Base-by-base conservation (phyloP, 2,888 invertebrate genomes). In the Limenitis arthemis region DNA sequence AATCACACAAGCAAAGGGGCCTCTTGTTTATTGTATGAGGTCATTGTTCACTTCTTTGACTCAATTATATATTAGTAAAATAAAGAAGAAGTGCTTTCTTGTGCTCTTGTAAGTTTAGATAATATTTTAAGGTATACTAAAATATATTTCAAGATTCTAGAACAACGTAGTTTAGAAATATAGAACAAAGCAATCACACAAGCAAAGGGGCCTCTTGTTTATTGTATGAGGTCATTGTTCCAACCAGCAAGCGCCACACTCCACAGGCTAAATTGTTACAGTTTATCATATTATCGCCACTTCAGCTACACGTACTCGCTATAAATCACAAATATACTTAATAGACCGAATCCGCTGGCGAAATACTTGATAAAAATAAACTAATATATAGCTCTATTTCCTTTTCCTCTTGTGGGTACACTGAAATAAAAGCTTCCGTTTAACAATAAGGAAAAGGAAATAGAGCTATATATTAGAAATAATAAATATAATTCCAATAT, bases 141-240 rank as follows among this genome's bases (percentile, higher is more conserved):
- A 20, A 20, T 20, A 20, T 20, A 37, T 8, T 8, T 29, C 20
- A 40, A 31, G 42, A 32, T 38, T 37, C 32, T 47, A 47, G 43
- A 51, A 41, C 42, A 47, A 51, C 37, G 42, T 38, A 33, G 54
- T 53, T 70, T 68, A 65, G 67, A 65, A 71, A 68, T 71, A 73
- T 65, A 72, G 74, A 63, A 62, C 54, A 57, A 52, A 52, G 48
- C 56, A 54, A 53, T 54, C 49, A 44, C 49, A 50, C 53, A 38
- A 41, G 29, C 37, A 44, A n/a, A 47, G 71, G 73, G 75, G 75
- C 76, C 73, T 70, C 73, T 64, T 65, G 65, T 73, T 69, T 71
- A 75, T 70, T 71, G 66, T 69, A 70, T 72, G 73, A 76, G 83
- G 77, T 84, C 82, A 76, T 79, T 78, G 83, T 79, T 78, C 78